phyloP scores from a whole-genome alignment of 1,140 invertebrate species.

The Marisa cornuarietis region DNA sequence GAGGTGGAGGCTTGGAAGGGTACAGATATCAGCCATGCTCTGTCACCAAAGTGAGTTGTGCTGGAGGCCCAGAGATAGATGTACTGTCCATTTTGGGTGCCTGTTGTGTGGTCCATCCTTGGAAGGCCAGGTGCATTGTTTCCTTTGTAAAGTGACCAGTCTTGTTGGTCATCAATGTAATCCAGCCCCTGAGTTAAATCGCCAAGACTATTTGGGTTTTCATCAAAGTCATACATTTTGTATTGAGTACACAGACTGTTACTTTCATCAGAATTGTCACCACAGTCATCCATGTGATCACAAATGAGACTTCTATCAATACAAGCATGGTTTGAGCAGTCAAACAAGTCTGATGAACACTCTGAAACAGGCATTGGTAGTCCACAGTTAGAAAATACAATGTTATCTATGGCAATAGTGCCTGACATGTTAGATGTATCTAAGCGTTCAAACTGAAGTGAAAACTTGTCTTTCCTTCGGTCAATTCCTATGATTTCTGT shows the following conservation, averaged over 20 bases:
- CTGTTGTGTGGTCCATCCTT: constrained; percentile 48
- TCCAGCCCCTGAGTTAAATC: constrained; percentile 39
- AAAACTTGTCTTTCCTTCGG: constrained; percentile 24
- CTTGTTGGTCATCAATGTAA: constrained; percentile 49
- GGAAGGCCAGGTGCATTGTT: constrained; percentile 32
- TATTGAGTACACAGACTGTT: constrained; percentile 24
- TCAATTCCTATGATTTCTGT: constrained; percentile 26
- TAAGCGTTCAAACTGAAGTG: constrained; percentile 12
- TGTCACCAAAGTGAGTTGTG: constrained; percentile 67
- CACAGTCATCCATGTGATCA: constrained; percentile 65
- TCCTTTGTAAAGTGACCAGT: constrained; percentile 41
- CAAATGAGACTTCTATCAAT: constrained; percentile 44
- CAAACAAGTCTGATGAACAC: constrained; percentile 48
- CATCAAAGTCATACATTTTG: constrained; percentile 58
- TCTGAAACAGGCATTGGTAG: constrained; percentile 37
- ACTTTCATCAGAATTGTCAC: constrained; percentile 63
- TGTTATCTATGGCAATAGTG: constrained; percentile 81
- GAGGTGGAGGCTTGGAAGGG: constrained; percentile 14
- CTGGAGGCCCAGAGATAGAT: constrained; percentile 54
- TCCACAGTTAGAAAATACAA: constrained; percentile 68
- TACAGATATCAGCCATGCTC: constrained; percentile 44
- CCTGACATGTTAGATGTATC: constrained; percentile 62
- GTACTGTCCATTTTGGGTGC: constrained; percentile 54
- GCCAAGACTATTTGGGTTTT: constrained; percentile 34
- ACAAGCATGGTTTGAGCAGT: constrained; percentile 50